phyloP scores from a whole-genome alignment of 2,888 invertebrate species.

The Rhingia campestris region DNA sequence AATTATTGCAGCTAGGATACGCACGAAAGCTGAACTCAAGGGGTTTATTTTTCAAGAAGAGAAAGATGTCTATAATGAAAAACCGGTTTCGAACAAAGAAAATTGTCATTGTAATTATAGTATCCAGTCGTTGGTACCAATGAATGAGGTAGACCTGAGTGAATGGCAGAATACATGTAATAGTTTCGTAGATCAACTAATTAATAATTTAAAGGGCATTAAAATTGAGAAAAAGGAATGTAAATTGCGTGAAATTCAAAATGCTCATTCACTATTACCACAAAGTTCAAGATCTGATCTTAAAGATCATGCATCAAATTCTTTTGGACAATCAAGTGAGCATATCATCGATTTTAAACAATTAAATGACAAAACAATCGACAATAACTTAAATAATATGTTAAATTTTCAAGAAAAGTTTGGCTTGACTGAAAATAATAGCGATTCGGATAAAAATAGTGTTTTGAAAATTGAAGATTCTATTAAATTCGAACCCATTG shows the following conservation, averaged over 20 bases:
- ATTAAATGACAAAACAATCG: neutral
- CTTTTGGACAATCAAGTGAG: neutral
- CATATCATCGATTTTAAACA: neutral
- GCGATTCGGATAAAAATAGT: neutral
- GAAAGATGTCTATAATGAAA: conserved; percentile 62
- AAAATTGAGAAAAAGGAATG: neutral
- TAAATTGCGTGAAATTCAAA: neutral
- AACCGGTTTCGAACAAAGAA: conserved; percentile 46
- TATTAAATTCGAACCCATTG: neutral
- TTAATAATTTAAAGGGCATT: neutral
- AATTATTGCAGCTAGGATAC: conserved; percentile 88
- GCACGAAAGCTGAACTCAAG: conserved; percentile 94
- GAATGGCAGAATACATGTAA: conserved; percentile 89
- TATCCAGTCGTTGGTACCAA: conserved; percentile 41
- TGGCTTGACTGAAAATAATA: neutral
- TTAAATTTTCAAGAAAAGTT: neutral
- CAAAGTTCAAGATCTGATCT: neutral
- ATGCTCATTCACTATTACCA: neutral
- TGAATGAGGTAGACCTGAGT: conserved; percentile 75
- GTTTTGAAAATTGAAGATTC: neutral
- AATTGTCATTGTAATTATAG: conserved; percentile 58
- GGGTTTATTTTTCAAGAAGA: conserved; percentile 80
- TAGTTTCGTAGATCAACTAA: conserved; percentile 89
- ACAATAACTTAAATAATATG: neutral
- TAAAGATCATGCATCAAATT: neutral